Conservation (phyloP, 2,888 invertebrate genomes). For the Horisme vitalbata region DNA sequence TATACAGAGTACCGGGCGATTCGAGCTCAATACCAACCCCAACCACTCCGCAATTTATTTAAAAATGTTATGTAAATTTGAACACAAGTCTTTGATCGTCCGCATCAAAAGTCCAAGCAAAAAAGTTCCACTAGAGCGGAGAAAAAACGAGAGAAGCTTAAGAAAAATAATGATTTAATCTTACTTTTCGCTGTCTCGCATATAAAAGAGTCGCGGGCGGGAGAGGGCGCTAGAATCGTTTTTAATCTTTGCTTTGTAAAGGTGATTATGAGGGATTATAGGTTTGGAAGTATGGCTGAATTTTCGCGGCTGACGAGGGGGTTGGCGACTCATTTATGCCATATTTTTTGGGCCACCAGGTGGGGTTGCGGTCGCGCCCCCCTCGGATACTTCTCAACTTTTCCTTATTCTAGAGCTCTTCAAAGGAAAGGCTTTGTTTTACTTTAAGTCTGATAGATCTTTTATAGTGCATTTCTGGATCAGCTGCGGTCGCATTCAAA, state of each 20-base stretch:
- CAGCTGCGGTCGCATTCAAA: conserved; percentile 49
- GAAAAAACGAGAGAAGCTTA: conserved; percentile 80
- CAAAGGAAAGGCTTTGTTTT: conserved; percentile 76
- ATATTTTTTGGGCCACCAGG: conserved; percentile 74
- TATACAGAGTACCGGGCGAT: conserved; percentile 53
- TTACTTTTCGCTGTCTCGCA: conserved; percentile 81
- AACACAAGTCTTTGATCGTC: conserved; percentile 83
- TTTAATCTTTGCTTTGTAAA: conserved; percentile 85
- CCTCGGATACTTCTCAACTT: conserved; percentile 71
- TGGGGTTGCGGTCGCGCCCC: conserved; percentile 71
- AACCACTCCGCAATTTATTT: conserved; percentile 76
- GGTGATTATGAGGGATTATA: conserved; percentile 84
- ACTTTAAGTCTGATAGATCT: conserved; percentile 50
- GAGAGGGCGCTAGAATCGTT: conserved; percentile 75
- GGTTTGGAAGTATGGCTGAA: conserved; percentile 83
- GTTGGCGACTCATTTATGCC: conserved; percentile 68
- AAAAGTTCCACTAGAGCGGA: conserved; percentile 72
- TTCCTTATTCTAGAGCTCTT: conserved; percentile 71
- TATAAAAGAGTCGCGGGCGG: conserved; percentile 70
- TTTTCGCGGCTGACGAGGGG: conserved; percentile 74
- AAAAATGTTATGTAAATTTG: conserved; percentile 83
- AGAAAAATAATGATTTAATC: conserved; percentile 85
- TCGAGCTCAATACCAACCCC: conserved; percentile 58
- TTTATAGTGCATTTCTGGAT: conserved; percentile 52
- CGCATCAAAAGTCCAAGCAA: conserved; percentile 81